Percentiles rank a stretch among this genome's conserved stretches.
Evolutionary conservation across 2,888 invertebrate genomes (phyloP).

Genomic region (Epirrhoe tristata): DNA sequence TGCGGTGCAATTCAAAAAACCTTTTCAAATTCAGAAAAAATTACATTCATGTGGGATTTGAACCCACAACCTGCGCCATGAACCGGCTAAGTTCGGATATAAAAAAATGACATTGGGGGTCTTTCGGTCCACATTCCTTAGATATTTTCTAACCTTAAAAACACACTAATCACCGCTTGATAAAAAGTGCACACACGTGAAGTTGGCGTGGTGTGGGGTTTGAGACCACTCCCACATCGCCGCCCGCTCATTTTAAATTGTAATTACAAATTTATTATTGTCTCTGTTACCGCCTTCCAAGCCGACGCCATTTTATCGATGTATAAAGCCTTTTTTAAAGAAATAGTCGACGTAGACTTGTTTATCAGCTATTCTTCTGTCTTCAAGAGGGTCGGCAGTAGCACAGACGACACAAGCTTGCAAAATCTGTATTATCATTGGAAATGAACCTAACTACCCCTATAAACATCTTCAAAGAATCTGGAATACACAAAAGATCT

Average conservation of each 20-base stretch:
- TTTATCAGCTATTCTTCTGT: not conserved
- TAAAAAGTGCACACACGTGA: conserved; percentile 78
- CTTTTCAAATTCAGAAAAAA: too few relatives aligned
- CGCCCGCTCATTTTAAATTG: conserved; percentile 86
- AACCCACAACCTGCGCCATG: too few relatives aligned
- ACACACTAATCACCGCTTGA: conserved; percentile 62
- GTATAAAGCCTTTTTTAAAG: conserved; percentile 2
- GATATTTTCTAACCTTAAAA: conserved; percentile 33
- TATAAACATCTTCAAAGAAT: too few relatives aligned
- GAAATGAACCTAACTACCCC: too few relatives aligned
- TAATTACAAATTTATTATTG: conserved; percentile 85
- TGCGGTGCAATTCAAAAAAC: too few relatives aligned
- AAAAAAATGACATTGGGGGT: not conserved
- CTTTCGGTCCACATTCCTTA: conserved; percentile 7
- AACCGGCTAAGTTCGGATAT: too few relatives aligned
- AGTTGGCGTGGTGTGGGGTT: conserved; percentile 70
- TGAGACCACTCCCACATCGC: conserved; percentile 80
- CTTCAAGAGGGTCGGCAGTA: not conserved
- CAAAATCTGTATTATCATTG: too few relatives aligned
- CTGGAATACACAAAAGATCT: too few relatives aligned
- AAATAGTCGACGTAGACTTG: not conserved
- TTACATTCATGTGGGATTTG: too few relatives aligned
- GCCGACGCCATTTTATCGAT: conserved; percentile 82
- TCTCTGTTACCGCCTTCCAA: conserved; percentile 82
- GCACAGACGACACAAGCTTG: too few relatives aligned